Evolutionary conservation across 2,797 vertebrate species (phyloP).

Genomic region (Eptatretus atami): DNA sequence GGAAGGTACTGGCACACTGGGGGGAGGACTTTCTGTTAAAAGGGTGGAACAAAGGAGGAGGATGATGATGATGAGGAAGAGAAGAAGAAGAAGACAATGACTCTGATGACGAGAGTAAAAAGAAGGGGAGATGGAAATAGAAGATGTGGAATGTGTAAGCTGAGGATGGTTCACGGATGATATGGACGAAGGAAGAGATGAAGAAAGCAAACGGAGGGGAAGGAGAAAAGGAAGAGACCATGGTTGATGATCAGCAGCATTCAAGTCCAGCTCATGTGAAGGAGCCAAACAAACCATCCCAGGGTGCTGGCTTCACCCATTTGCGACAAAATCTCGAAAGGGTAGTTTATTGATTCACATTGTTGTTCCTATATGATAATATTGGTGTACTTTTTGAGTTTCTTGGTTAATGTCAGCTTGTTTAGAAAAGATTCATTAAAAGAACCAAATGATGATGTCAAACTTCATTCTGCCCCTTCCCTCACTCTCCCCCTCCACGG

Average conservation of each 20-base stretch:
- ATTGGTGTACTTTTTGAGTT: background rate
- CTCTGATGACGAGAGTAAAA: background rate
- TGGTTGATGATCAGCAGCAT: too few relatives aligned
- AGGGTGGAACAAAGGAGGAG: slow-evolving; percentile 1
- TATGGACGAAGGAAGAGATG: too few relatives aligned
- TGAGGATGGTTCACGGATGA: background rate
- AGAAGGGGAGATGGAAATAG: background rate
- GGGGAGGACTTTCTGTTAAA: background rate
- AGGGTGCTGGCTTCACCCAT: slow-evolving; percentile 5
- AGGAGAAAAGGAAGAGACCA: too few relatives aligned
- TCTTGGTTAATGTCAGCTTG: background rate
- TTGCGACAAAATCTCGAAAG: slow-evolving; percentile 49
- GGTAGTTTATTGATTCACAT: slow-evolving; percentile 15
- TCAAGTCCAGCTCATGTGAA: too few relatives aligned
- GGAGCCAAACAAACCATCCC: too few relatives aligned
- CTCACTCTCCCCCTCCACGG: background rate
- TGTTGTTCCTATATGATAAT: background rate
- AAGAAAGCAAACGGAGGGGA: too few relatives aligned
- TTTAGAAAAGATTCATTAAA: background rate
- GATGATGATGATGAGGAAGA: background rate
- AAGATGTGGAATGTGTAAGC: background rate
- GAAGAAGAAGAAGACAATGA: background rate
- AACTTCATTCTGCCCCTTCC: background rate
- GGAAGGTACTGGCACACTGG: background rate
- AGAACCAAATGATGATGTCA: background rate